Base-by-base conservation (phyloP, 2,113 vertebrate species). In the Peromyscus californicus region DNA sequence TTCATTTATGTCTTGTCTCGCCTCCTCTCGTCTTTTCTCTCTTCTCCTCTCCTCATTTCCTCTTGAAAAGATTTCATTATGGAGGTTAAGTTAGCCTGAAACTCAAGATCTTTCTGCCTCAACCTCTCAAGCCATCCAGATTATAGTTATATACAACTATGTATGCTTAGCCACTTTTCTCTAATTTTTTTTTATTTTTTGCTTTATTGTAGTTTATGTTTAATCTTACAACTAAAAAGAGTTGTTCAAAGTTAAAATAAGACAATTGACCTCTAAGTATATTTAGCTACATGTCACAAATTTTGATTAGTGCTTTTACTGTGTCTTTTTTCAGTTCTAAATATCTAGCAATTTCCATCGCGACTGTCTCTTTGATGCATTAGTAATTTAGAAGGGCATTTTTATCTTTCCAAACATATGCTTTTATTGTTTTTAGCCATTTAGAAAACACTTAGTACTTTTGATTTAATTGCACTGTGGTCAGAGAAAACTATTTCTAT, bases 371-470 rank as follows among this genome's bases (percentile, higher is more conserved):
- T 95, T 97, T 85, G 78, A 91, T 75, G 21, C 57, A 90, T 88
- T 93, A 80, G 54, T 94, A 96, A 96, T 92, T 90, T 94, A 95
- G 61, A 79, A 67, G 39, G 36, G 39, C 21, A 93, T 84, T 93
- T 94, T 95, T 59, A 93, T 82, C 16, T n/a, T 97, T 67, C 29
- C 36, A 92, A 74, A 88, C 91, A 95, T 84, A 95, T 96, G 87
- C 59, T 80, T 48, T 33, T 70, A 92, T 88, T 94, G 33, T 79
- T 96, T 96, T 93, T 19, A 95, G 57, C 51, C 57, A 51, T 85
- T 84, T 61, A 84, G 42, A 61, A 65, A 31, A 4, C 76, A 61
- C 80, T 84, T 65, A 90, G 65, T 91, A 83, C 31, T 86, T 86
- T 95, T 80, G 51, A 94, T 59, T 80, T 97, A 95, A 89, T 92